Evolutionary conservation across 2,797 vertebrate species (phyloP), one percentile per base, ranked within the genome.

Genomic region (Mus minutoides): DNA sequence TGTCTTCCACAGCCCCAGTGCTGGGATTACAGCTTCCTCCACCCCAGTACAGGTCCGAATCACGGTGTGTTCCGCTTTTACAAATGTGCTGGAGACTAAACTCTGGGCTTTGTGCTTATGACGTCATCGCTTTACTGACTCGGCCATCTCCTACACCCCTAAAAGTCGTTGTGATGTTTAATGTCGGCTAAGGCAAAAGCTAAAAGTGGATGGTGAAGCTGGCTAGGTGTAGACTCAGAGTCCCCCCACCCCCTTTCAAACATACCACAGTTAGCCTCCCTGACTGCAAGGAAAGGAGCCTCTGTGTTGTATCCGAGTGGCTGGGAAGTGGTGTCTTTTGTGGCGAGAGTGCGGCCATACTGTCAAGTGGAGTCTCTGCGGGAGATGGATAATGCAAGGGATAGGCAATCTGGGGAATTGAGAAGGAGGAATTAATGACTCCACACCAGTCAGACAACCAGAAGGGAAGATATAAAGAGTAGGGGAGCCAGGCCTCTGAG

Each of bases 301-400:
- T 52, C 31, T 19, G 34, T 16, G 6, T 6, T 17, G 24, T 13
- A 22, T 46, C 31, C 7, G 2, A 0, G 34, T 16, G 2, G 1
- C 26, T 8, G 19, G 6, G 5, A 1, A 16, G 83, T 69, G 46
- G 83, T 54, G 49, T 21, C 8, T 60, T 60, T 12, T 31, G 22
- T 0, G 22, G 0, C 0, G 5, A 26, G 4, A 8, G 3, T 1
- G 21, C 13, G 52, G 34, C 1, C 17, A 8, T 24, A 0, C 8
- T 79, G 31, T 29, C 7, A 19, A n/a, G 22, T 46, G 19, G 40
- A n/a, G 34, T 34, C 64, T 76, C 24, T 24, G 1, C 7, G 3
- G 11, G 21, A 11, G 22, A 9, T 7, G 56, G n/a, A 6, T 19
- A 19, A 8, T 3, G 19, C n/a, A 3, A 43, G 31, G 62, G 34